Conservation (phyloP, 2,113 vertebrate species). For the Ochotona curzoniae region DNA sequence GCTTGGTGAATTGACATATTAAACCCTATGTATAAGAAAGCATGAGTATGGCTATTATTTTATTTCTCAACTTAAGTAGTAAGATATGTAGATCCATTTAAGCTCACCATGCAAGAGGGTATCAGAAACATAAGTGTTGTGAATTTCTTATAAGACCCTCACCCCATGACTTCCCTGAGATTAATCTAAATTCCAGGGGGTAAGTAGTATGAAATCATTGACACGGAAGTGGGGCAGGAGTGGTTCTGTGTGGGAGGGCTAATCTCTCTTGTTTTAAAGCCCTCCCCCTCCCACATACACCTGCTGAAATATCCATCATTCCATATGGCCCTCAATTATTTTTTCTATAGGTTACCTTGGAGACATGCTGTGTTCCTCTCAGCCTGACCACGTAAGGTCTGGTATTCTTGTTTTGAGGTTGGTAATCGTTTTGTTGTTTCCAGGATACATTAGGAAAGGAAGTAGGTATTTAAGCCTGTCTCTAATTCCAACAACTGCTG, state of each 20-base stretch:
- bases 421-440: neutral
- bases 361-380: neutral
- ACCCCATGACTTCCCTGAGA: neutral
- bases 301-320: neutral
- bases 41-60: neutral
- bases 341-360: slow-evolving; percentile 3
- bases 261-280: neutral
- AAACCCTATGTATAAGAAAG: slow-evolving; percentile 40
- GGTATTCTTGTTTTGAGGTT: neutral
- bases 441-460: neutral
- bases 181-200: neutral
- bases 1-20: slow-evolving; percentile 45
- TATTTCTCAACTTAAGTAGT: neutral
- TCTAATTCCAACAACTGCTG: neutral
- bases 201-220: neutral
- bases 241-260: neutral
- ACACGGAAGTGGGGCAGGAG: neutral
- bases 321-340: slow-evolving; percentile 8
- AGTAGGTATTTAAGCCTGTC: neutral
- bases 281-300: neutral
- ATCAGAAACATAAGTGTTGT: neutral
- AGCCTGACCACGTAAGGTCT: neutral
- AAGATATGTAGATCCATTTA: neutral
- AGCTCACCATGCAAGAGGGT: neutral
- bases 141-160: neutral